Conservation (phyloP, 2,888 invertebrate genomes). For the Anthoptus insignis region DNA sequence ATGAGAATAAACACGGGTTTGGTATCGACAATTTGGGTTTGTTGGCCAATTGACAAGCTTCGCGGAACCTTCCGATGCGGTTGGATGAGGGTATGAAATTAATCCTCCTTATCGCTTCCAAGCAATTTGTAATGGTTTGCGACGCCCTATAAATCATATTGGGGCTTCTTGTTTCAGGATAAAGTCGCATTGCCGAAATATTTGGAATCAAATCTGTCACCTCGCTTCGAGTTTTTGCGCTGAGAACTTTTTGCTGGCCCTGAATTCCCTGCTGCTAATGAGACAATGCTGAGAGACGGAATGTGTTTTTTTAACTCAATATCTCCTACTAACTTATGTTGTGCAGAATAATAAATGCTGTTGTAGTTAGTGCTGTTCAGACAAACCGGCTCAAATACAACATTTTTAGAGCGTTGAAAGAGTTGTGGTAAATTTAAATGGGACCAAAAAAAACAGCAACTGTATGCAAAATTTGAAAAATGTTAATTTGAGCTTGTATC, state of each 20-base stretch:
- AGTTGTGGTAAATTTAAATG: no score
- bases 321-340: background rate
- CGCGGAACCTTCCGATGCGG: constrained; percentile 22
- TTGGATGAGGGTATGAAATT: constrained; percentile 57
- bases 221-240: constrained; percentile 70
- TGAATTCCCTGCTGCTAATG: constrained; percentile 73
- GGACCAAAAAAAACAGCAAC: no score
- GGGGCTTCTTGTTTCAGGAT: constrained; percentile 77
- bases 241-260: constrained; percentile 62
- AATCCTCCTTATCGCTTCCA: constrained; percentile 57
- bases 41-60: constrained; percentile 47
- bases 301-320: constrained; percentile 12
- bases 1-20: constrained; percentile 65
- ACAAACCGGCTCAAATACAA: no score
- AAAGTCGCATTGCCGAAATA: constrained; percentile 81
- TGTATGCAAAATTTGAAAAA: no score
- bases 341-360: no score
- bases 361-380: no score
- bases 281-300: constrained; percentile 54
- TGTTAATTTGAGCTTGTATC: no score
- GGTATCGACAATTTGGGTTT: constrained; percentile 62
- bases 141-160: constrained; percentile 74
- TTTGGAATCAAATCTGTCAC: constrained; percentile 81
- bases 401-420: no score
- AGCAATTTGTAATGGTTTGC: constrained; percentile 80